A percentile compares a stretch with the other conserved stretches of the same genome.
phyloP scores from a whole-genome alignment of 2,888 invertebrate genomes.

The Ariolimax columbianus region DNA sequence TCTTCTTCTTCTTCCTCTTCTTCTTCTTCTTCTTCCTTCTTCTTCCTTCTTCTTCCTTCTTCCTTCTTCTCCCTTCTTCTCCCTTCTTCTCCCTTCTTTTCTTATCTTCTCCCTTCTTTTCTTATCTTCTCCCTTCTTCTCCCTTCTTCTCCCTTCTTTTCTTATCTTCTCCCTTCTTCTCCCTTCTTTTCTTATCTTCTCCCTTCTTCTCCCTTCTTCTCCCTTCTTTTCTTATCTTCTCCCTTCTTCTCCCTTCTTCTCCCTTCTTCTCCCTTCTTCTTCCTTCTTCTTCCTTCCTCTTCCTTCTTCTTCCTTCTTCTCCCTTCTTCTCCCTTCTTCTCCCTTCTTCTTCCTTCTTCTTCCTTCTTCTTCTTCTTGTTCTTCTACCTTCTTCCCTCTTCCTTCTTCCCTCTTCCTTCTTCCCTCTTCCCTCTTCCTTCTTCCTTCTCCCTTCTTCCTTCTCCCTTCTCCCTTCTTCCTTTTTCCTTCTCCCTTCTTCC shows the following conservation, averaged over 20 bases:
- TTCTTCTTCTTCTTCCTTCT: no score
- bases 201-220: not conserved
- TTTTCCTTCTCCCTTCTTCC: no score
- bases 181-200: not conserved
- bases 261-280: not conserved
- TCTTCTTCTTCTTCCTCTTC: no score
- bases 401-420: not conserved
- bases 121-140: constrained; percentile 27
- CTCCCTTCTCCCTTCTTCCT: not conserved
- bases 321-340: not conserved
- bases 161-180: constrained; percentile 2
- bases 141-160: constrained; percentile 22
- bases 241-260: not conserved
- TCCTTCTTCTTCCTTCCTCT: constrained; percentile 3
- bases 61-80: no score
- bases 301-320: not conserved
- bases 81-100: not conserved
- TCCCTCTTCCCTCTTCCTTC: not conserved
- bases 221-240: constrained; percentile 3
- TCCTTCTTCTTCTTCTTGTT: constrained; percentile 30
- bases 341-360: not conserved
- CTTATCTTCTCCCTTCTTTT: constrained; percentile 35
- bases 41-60: no score
- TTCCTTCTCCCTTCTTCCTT: constrained; percentile 2
- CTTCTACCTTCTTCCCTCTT: not conserved